Conservation (phyloP, 2,113 vertebrate genomes). For the Nesogale talazaci region DNA sequence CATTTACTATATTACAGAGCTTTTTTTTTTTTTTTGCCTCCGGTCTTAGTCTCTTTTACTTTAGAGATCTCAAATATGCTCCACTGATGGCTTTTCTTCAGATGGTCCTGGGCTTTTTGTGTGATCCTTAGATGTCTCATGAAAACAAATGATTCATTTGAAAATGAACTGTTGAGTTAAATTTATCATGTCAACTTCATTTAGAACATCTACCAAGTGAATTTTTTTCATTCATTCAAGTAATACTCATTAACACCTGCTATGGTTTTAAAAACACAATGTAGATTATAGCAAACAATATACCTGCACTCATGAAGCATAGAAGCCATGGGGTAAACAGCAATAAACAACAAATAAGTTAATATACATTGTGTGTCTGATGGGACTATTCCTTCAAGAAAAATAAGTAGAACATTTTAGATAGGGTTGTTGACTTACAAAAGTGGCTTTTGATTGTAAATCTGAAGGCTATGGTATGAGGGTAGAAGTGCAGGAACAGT, state of each 20-base stretch:
- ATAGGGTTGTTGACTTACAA: background rate
- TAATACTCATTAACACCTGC: background rate
- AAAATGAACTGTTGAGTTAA: conserved; percentile 3
- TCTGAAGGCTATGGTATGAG: background rate
- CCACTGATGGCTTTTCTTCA: too few species aligned
- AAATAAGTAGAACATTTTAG: background rate
- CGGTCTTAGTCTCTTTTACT: too few species aligned
- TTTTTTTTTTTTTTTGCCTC: too few species aligned
- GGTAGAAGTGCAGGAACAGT: background rate
- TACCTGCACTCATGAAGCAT: background rate
- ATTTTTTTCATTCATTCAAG: conserved; percentile 15
- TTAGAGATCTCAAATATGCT: too few species aligned
- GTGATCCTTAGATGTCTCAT: too few species aligned
- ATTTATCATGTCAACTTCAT: background rate
- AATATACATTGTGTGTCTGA: background rate
- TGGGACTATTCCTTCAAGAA: background rate
- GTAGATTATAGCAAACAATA: background rate
- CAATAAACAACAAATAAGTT: background rate
- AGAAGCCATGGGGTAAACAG: too few species aligned
- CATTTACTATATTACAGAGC: too few species aligned
- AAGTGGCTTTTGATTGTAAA: background rate
- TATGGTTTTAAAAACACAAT: background rate
- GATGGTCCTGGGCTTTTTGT: too few species aligned
- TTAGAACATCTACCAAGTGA: background rate
- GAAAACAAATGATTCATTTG: background rate